Conservation (phyloP, 2,113 vertebrate species). For the Phaethon lepturus region DNA sequence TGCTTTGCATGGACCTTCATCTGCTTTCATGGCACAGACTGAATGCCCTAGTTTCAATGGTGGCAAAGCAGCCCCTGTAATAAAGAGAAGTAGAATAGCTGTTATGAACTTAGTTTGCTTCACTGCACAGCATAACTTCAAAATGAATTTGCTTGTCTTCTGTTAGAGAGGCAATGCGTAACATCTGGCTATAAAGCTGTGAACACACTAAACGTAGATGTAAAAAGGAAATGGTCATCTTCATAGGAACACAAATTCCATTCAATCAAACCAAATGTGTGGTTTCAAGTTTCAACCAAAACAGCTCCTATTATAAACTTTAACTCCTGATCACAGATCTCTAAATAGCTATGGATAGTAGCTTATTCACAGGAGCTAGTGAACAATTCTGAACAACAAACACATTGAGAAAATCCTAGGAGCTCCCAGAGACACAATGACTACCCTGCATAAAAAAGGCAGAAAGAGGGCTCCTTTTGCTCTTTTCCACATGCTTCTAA, state of each 20-base stretch:
- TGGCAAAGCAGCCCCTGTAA: constrained; percentile 36
- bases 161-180: background rate
- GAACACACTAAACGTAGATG: background rate
- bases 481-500: background rate
- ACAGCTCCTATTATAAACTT: background rate
- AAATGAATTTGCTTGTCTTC: background rate
- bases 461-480: background rate
- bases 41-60: constrained; percentile 76
- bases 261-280: background rate
- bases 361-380: background rate
- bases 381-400: background rate
- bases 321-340: background rate
- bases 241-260: background rate
- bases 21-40: constrained; percentile 83
- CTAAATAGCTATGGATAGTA: accelerated
- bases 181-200: background rate
- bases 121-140: background rate
- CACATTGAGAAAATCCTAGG: background rate
- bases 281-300: background rate
- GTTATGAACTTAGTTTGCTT: background rate
- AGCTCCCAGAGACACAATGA: background rate
- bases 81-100: background rate
- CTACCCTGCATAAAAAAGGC: background rate
- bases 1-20: constrained; percentile 87
- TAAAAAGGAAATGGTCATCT: background rate